These are phyloP conservation scores for Chaenogobius annularis DNA, from an alignment of 2,113 vertebrate genomes.

Conservation along the genomic window DNA sequence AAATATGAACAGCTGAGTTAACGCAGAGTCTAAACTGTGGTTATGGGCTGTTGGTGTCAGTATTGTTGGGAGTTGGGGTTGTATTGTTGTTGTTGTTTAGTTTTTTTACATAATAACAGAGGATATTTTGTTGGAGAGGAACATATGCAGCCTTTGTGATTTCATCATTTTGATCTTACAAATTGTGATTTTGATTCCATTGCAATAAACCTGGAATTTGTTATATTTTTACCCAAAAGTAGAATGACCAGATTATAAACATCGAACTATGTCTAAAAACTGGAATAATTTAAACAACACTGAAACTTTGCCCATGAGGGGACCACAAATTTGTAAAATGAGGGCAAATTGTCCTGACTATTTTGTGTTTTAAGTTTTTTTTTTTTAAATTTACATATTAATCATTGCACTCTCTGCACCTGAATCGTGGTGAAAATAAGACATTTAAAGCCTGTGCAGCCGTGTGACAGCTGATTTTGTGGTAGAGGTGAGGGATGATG, in stretches of 20 bases:
- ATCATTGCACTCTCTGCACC: background rate
- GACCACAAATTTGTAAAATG: background rate
- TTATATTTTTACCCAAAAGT: background rate
- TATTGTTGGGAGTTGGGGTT: no score
- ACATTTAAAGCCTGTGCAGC: constrained; percentile 23
- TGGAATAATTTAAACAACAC: background rate
- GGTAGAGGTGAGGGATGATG: constrained; percentile 34
- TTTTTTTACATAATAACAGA: background rate
- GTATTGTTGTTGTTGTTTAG: no score
- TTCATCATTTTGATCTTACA: background rate
- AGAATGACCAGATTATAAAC: background rate
- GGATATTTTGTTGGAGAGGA: no score
- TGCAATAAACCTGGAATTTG: background rate
- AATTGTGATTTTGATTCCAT: background rate
- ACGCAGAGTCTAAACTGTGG: no score
- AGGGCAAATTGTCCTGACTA: background rate
- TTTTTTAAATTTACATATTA: constrained; percentile 1
- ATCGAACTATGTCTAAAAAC: background rate
- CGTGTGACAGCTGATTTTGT: constrained; percentile 28
- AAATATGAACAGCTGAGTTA: no score
- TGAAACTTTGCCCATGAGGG: background rate
- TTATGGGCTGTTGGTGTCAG: no score
- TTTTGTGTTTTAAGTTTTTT: background rate
- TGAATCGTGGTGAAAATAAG: constrained; percentile 24
- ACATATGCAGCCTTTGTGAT: background rate